Evolutionary conservation across 2,113 vertebrate genomes (phyloP).

Genomic region (Microcebus ravelobensis): DNA sequence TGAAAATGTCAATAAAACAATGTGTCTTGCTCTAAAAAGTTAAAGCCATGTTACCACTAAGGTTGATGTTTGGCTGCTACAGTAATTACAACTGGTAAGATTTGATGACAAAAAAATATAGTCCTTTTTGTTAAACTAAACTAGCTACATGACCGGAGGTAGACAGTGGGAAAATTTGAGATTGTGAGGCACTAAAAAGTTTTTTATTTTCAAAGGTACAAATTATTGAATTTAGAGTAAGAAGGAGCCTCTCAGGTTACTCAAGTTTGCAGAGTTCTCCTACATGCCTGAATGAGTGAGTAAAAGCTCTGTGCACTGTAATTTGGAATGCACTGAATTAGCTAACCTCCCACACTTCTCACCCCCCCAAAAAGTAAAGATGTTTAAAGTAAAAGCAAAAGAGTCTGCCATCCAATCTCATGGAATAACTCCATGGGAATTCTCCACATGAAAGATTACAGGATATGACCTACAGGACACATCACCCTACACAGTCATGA

Average conservation of each 20-base stretch:
- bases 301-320: neutral
- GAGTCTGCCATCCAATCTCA: neutral
- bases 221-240: neutral
- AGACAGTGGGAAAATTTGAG: neutral
- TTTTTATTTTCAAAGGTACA: conserved; percentile 15
- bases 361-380: conserved; percentile 28
- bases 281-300: neutral
- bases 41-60: neutral
- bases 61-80: neutral
- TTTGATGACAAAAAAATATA: neutral
- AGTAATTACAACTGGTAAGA: neutral
- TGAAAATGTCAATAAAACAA: neutral
- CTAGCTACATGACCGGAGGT: neutral
- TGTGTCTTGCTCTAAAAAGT: neutral
- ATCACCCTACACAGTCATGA: conserved; percentile 66
- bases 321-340: neutral
- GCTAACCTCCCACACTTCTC: neutral
- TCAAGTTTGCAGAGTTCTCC: neutral
- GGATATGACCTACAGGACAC: conserved; percentile 46
- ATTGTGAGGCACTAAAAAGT: neutral
- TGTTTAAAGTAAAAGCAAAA: conserved; percentile 43
- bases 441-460: conserved; percentile 71
- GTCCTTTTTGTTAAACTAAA: neutral
- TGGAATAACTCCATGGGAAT: conserved; percentile 61
- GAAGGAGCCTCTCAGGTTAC: neutral